Percentiles rank a stretch among this genome's conserved stretches.
Evolutionary conservation across 2,888 invertebrate genomes (phyloP).

Genomic region (Agrotis exclamationis): DNA sequence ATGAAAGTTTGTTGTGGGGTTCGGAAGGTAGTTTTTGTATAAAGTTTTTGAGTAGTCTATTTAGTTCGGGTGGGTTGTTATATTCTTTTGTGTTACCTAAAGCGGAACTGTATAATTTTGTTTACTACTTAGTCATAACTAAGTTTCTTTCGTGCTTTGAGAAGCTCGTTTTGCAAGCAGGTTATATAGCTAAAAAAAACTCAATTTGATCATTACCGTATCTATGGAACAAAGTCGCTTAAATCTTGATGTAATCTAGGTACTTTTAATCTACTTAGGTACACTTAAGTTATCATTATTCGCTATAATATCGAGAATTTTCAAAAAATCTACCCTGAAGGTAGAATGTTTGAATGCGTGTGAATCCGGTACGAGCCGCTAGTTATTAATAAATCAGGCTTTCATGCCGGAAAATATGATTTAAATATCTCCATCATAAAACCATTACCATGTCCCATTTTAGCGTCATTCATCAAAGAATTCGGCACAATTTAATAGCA

Average conservation of each 20-base stretch:
- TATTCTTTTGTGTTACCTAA: neutral
- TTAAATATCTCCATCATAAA: slow-evolving; percentile 7
- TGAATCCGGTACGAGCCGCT: too few species aligned
- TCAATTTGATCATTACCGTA: too few species aligned
- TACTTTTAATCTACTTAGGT: too few species aligned
- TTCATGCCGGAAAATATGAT: slow-evolving; percentile 1
- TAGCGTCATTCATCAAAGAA: slow-evolving; percentile 31
- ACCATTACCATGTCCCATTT: slow-evolving; percentile 21
- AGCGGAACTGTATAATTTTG: neutral
- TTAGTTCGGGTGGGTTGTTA: slow-evolving; percentile 5
- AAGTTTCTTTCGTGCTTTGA: too few species aligned
- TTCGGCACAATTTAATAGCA: slow-evolving; percentile 41
- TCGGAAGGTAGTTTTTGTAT: slow-evolving; percentile 9
- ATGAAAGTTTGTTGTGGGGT: slow-evolving; percentile 21
- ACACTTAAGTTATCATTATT: too few species aligned
- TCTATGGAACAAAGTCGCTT: too few species aligned
- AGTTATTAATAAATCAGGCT: neutral
- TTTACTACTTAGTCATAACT: neutral
- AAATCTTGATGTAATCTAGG: too few species aligned
- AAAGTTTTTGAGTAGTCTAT: slow-evolving; percentile 28
- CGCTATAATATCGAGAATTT: too few species aligned
- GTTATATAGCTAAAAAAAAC: too few species aligned
- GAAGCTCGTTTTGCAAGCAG: too few species aligned
- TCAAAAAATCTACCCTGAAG: too few species aligned
- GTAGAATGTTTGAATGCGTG: too few species aligned